Evolutionary conservation across 2,888 invertebrate species (phyloP).

Genomic region (Mythimna vitellina): DNA sequence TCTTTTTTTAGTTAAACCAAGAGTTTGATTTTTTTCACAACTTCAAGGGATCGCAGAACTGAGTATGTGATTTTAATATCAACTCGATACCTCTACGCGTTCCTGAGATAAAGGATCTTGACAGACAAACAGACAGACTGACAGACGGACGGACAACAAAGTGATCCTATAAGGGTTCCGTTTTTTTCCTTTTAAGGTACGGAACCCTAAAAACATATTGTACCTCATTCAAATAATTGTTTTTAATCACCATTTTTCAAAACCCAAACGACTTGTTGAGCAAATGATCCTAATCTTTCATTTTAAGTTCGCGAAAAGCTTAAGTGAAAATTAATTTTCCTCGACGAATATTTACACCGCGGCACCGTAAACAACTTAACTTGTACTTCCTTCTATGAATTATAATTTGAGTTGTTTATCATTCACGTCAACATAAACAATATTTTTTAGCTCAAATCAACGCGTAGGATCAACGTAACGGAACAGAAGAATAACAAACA

Average conservation of each 20-base stretch:
- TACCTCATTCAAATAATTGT: slow-evolving; percentile 9
- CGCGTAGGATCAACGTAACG: slow-evolving; percentile 17
- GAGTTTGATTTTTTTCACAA: no score
- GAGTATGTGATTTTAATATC: no score
- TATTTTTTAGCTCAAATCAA: slow-evolving; percentile 36
- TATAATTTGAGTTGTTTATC: slow-evolving; percentile 40
- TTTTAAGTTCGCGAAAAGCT: slow-evolving; percentile 11
- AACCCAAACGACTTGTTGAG: slow-evolving; percentile 8
- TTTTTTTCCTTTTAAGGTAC: no score
- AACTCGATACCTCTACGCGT: no score
- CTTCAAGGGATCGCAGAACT: no score
- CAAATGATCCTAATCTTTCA: slow-evolving; percentile 26
- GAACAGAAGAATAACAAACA: slow-evolving; percentile 41
- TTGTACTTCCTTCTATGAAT: slow-evolving; percentile 35
- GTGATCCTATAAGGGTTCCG: no score
- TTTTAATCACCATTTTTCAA: slow-evolving; percentile 23
- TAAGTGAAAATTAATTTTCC: slow-evolving; percentile 25
- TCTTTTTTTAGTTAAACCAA: no score
- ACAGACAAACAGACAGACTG: no score
- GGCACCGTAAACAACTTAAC: slow-evolving; percentile 43
- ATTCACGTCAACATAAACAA: slow-evolving; percentile 27
- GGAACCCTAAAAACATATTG: slow-evolving; percentile 31
- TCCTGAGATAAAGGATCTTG: no score
- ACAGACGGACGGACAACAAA: no score
- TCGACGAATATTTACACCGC: slow-evolving; percentile 18